Evolutionary conservation across 2,797 vertebrate genomes (phyloP).

Genomic region (Pipistrellus pygmaeus): DNA sequence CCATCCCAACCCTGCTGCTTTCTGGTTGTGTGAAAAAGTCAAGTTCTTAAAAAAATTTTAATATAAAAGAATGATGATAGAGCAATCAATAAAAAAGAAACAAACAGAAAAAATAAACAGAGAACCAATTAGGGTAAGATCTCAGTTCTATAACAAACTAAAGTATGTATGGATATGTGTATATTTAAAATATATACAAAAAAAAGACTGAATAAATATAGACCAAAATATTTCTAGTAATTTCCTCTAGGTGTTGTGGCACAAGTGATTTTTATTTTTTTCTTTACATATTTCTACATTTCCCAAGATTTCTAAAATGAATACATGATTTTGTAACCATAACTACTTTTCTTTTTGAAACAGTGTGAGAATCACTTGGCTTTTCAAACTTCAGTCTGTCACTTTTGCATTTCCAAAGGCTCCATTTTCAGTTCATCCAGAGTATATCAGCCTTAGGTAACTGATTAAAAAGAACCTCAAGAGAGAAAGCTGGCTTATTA

Average conservation of each 20-base stretch:
- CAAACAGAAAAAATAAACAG: neutral
- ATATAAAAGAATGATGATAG: neutral
- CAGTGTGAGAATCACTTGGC: neutral
- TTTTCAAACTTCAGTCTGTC: conserved; percentile 33
- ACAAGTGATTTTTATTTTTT: conserved; percentile 21
- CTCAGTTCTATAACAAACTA: neutral
- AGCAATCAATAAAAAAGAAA: conserved; percentile 10
- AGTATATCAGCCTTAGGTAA: conserved; percentile 12
- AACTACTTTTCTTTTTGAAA: conserved; percentile 47
- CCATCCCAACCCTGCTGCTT: neutral
- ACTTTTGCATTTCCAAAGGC: neutral
- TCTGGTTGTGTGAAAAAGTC: neutral
- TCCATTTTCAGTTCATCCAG: conserved; percentile 24
- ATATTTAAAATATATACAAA: neutral
- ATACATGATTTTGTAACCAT: conserved; percentile 8
- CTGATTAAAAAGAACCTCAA: conserved; percentile 45
- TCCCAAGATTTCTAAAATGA: conserved; percentile 36
- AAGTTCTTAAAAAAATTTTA: conserved; percentile 1
- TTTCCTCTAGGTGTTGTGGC: neutral
- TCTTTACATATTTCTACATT: conserved; percentile 22
- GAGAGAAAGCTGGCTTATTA: conserved; percentile 42
- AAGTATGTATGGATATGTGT: neutral
- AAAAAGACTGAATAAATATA: neutral
- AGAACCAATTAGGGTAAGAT: neutral
- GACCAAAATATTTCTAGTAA: neutral